Evolutionary conservation across 1,140 invertebrate genomes (phyloP), one percentile per base, ranked within the genome.

Genomic region (Drosophila pruinosa): DNA sequence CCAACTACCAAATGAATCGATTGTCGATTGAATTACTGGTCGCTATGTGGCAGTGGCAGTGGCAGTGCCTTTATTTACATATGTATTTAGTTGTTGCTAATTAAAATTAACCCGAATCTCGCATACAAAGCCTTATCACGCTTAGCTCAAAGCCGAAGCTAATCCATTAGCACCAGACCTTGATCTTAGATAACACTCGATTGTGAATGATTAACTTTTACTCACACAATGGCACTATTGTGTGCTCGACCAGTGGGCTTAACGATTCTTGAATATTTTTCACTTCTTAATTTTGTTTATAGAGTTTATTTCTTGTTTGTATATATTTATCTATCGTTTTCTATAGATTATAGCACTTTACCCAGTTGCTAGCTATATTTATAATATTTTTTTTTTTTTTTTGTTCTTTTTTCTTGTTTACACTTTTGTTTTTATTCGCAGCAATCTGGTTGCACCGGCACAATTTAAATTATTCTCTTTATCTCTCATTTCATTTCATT

Each of bases 151-250:
- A 34, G 53, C 21, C 19, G 24, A 12, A 53, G 24, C 21, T 54
- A 47, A 52, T 58, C 41, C 24, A 43, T 50, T 65, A 50, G 38
- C 65, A 54, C n/a, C 8, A 31, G 68, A 31, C 61, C 61, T 65
- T 71, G 68, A 71, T 71, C 61, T 71, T 50, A 50, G 61, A 65
- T 65, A 70, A 63, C 53, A 56, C 52, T 38, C 15, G 26, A 36
- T 43, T 43, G 17, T 2, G 15, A 28, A 48, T 22, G 43, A 10
- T 59, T 26, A 19, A 36, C 38, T 47, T 28, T 15, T 38, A 21
- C 31, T 57, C 48, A 68, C 68, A 56, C 6, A 43, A 47, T 53
- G 12, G 14, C 10, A n/a, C n/a, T n/a, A n/a, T n/a, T n/a, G n/a
- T n/a, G n/a, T n/a, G n/a, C n/a, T n/a, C n/a, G n/a, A n/a, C n/a